These are phyloP conservation scores for Harpagifer antarcticus DNA, from an alignment of 2,797 vertebrate species.

Conservation along the genomic window DNA sequence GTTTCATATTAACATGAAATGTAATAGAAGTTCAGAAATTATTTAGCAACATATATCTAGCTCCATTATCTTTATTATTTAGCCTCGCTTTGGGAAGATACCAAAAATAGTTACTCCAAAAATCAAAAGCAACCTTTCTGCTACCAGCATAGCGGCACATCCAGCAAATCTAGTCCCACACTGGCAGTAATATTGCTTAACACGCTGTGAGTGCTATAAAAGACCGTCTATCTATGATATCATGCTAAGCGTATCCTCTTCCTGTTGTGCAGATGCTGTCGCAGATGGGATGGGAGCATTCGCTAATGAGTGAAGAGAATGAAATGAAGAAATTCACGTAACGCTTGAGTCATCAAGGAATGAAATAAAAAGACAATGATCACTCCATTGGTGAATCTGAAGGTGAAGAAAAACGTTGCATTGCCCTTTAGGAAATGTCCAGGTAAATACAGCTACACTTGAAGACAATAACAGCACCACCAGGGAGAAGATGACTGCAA, in stretches of 20 bases:
- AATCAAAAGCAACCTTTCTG: constrained; percentile 36
- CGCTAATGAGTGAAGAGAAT: constrained; percentile 44
- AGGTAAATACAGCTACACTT: constrained; percentile 4
- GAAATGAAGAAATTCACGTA: constrained; percentile 60
- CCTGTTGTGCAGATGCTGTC: constrained; percentile 59
- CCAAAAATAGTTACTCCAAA: constrained; percentile 33
- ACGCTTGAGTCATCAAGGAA: constrained; percentile 50
- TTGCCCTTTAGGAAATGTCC: constrained; percentile 1
- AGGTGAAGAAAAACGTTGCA: constrained; percentile 21
- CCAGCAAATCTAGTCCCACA: constrained; percentile 56
- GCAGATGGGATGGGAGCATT: constrained; percentile 60
- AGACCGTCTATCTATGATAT: constrained; percentile 61
- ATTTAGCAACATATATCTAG: constrained; percentile 14
- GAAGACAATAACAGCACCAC: constrained; percentile 20
- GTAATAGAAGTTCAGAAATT: neutral
- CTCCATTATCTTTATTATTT: constrained; percentile 26
- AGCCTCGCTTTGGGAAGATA: constrained; percentile 36
- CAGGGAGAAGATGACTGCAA: constrained; percentile 29
- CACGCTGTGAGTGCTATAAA: constrained; percentile 68
- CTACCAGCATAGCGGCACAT: constrained; percentile 34
- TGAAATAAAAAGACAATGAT: constrained; percentile 46
- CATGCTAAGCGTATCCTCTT: constrained; percentile 65
- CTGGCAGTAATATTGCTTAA: constrained; percentile 60
- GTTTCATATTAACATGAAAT: constrained; percentile 28
- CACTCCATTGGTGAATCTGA: constrained; percentile 44